These are phyloP conservation scores for Pao palembangensis DNA, from an alignment of 2,113 vertebrate species.

Conservation along the genomic window DNA sequence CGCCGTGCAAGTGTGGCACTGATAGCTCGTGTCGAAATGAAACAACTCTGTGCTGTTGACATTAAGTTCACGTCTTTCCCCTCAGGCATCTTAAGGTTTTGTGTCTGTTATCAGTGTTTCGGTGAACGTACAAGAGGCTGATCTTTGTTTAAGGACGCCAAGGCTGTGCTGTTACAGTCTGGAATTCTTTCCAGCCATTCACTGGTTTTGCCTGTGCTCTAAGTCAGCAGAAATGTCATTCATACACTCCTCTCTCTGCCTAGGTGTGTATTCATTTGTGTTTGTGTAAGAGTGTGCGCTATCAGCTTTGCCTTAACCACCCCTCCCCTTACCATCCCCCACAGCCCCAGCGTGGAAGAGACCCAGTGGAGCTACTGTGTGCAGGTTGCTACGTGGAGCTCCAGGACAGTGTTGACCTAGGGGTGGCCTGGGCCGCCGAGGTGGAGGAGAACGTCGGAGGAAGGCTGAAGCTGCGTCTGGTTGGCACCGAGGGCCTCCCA, in stretches of 20 bases:
- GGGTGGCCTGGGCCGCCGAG: slow-evolving; percentile 83
- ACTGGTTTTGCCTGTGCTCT: slow-evolving; percentile 29
- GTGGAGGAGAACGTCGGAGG: slow-evolving; percentile 92
- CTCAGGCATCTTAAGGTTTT: too few species aligned
- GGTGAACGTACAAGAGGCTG: too few species aligned
- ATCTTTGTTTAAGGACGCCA: slow-evolving; percentile 30
- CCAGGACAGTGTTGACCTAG: slow-evolving; percentile 76
- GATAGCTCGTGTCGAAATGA: too few species aligned
- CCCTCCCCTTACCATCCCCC: background rate
- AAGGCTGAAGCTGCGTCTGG: slow-evolving; percentile 82
- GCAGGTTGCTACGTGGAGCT: slow-evolving; percentile 88
- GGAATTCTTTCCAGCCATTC: slow-evolving; percentile 6
- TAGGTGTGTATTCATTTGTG: slow-evolving; percentile 28
- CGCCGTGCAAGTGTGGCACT: too few species aligned
- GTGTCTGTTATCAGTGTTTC: too few species aligned
- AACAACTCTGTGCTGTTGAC: background rate
- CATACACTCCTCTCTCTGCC: slow-evolving; percentile 31
- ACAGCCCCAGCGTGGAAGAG: slow-evolving; percentile 89
- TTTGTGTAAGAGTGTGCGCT: slow-evolving; percentile 24
- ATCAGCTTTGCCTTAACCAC: slow-evolving; percentile 19
- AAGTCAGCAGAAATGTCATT: slow-evolving; percentile 46
- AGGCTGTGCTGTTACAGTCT: slow-evolving; percentile 12
- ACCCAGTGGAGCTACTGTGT: slow-evolving; percentile 88
- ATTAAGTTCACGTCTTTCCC: too few species aligned
- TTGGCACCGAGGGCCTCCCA: slow-evolving; percentile 81